Evolutionary conservation across 2,797 vertebrate genomes (phyloP), one percentile per base, ranked within the genome.

Genomic region (Falco peregrinus): DNA sequence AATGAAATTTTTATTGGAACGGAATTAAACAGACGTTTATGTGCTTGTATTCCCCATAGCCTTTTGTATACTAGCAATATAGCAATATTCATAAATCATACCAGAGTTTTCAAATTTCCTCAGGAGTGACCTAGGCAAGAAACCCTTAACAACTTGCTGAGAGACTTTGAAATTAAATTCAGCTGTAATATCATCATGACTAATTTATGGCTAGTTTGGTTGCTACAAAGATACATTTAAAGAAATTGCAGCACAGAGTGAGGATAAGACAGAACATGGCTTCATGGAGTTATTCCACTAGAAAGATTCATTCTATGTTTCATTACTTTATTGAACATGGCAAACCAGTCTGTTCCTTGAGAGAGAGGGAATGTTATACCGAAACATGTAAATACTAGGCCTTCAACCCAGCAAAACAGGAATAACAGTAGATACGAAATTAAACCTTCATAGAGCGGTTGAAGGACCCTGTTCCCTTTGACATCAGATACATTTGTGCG

Each of bases 101-200:
- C 29, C 50, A 71, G 79, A 85, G 59, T 74, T 94, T 96, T 93
- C 79, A 95, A 31, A 93, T 97, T 97, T 96, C 84, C 84, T 93
- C 73, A 76, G 87, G 61, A 93, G 61, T 97, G 94, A 96, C 90
- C 91, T 89, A 94, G 84, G 89, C 76, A 91, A 96, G 90, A 93
- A 90, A 95, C 41, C 47, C 89, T 93, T 97, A 96, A 94, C 95
- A 93, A 89, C 94, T 93, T 93, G 94, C 77, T 87, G 93, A 95
- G 86, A 93, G 93, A 96, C 90, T 94, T 83, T 74, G 90, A 96
- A 97, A 97, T 96, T 95, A 95, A 87, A 89, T 93, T 97, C 95
- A 97, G 93, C 94, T 96, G 93, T 83, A 92, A 89, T 84, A 94
- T 57, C 84, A 93, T 82, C 81, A 71, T 80, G 76, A 93, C 81